Evolutionary conservation across 1,140 invertebrate species (phyloP).

Genomic region (Calycopis cecrops): DNA sequence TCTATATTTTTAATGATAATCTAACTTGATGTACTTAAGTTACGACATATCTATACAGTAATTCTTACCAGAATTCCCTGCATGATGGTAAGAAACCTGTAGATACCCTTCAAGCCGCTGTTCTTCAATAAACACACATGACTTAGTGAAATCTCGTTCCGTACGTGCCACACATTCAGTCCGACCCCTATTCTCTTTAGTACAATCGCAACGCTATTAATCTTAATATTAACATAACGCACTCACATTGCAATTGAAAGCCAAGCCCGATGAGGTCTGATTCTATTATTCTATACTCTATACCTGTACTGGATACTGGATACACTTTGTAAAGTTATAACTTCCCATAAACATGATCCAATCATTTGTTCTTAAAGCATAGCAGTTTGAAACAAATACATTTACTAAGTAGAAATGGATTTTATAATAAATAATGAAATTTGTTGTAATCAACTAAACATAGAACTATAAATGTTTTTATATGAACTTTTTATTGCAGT

Average conservation of each 20-base stretch:
- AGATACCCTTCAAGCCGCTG: not conserved
- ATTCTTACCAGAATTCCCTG: too few species aligned
- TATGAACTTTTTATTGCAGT: slow-evolving; percentile 4
- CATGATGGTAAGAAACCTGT: too few species aligned
- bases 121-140: slow-evolving; percentile 3
- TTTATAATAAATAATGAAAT: slow-evolving; percentile 1
- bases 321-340: too few species aligned
- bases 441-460: slow-evolving; percentile 4
- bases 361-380: not conserved
- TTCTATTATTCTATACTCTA: not conserved
- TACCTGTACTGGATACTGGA: too few species aligned
- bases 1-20: not conserved
- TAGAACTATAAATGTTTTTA: slow-evolving; percentile 4
- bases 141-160: not conserved
- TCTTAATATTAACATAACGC: slow-evolving; percentile 7
- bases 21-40: too few species aligned
- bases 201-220: slow-evolving; percentile 4
- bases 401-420: not conserved
- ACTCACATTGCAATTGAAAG: not conserved
- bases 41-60: too few species aligned
- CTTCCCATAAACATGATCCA: not conserved
- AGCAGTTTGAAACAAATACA: not conserved
- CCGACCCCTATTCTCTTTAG: not conserved
- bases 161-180: not conserved
- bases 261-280: slow-evolving; percentile 5